Percentiles rank a stretch among this genome's conserved stretches.
Evolutionary conservation across 2,113 vertebrate genomes (phyloP).

Genomic region (Dasyurus viverrinus): DNA sequence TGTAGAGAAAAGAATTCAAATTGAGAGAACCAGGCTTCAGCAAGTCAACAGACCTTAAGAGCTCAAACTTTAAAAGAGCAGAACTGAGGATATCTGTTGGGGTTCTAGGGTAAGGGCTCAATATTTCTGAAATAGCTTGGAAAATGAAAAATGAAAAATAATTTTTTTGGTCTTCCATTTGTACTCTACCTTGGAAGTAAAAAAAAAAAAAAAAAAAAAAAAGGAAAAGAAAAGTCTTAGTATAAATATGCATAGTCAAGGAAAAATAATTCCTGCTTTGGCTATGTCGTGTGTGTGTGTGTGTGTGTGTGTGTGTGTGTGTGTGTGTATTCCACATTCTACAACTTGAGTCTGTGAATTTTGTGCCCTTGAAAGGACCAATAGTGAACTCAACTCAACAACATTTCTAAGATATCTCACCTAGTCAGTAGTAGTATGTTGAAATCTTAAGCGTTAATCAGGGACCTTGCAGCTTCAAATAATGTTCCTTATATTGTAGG

Average conservation of each 20-base stretch:
- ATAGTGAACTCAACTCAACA: not conserved
- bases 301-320: no score
- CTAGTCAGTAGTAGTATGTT: not conserved
- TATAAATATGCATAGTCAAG: not conserved
- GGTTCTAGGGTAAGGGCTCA: not conserved
- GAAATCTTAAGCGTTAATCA: not conserved
- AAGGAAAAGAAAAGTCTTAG: not conserved
- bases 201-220: not conserved
- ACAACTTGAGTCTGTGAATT: not conserved
- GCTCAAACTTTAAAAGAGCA: not conserved
- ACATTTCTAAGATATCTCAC: not conserved
- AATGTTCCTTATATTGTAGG: not conserved
- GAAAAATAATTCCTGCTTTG: not conserved
- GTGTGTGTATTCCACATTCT: not conserved
- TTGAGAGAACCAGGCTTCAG: not conserved
- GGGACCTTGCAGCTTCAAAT: not conserved
- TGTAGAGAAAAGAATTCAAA: not conserved
- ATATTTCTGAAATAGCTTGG: not conserved
- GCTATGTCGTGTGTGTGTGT: not conserved
- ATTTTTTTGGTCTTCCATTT: not conserved
- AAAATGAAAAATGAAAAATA: not conserved
- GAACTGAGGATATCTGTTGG: not conserved
- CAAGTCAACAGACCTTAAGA: not conserved
- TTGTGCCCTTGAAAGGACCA: not conserved
- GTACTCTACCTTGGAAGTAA: not conserved